These are phyloP conservation scores for Drosophila nr. perissopoda DNA, from an alignment of 2,888 invertebrate genomes.

Conservation along the genomic window DNA sequence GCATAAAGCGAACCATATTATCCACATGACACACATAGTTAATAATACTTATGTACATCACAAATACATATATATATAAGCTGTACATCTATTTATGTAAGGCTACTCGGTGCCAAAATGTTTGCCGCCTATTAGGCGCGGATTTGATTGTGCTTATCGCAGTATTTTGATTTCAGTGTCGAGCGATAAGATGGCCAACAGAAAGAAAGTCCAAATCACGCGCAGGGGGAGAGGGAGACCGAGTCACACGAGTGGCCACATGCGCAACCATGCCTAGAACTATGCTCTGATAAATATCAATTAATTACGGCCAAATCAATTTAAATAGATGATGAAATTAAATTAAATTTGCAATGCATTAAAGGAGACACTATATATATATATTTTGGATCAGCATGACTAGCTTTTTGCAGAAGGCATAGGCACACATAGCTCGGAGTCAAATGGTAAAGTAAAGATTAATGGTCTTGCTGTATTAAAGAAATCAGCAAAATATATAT, in stretches of 20 bases:
- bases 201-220: background rate
- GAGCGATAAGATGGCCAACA: conserved; percentile 31
- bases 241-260: no score
- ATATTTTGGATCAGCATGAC: background rate
- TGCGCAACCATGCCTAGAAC: conserved; percentile 51
- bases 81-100: background rate
- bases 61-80: background rate
- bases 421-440: no score
- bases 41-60: conserved; percentile 30
- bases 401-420: background rate
- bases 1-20: conserved; percentile 53
- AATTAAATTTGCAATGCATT: background rate
- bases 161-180: conserved; percentile 7
- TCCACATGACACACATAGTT: conserved; percentile 55
- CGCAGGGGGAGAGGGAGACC: background rate
- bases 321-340: no score
- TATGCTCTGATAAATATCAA: conserved; percentile 38
- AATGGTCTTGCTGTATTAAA: no score
- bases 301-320: no score
- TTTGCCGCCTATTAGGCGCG: conserved; percentile 62
- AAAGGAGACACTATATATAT: background rate
- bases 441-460: background rate
- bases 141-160: conserved; percentile 44
- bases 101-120: conserved; percentile 7
- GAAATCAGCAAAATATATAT: background rate